Percentiles rank a stretch among this genome's conserved stretches.
These are phyloP conservation scores for Bufo bufo DNA, from an alignment of 2,113 vertebrate species.

Conservation along the genomic window DNA sequence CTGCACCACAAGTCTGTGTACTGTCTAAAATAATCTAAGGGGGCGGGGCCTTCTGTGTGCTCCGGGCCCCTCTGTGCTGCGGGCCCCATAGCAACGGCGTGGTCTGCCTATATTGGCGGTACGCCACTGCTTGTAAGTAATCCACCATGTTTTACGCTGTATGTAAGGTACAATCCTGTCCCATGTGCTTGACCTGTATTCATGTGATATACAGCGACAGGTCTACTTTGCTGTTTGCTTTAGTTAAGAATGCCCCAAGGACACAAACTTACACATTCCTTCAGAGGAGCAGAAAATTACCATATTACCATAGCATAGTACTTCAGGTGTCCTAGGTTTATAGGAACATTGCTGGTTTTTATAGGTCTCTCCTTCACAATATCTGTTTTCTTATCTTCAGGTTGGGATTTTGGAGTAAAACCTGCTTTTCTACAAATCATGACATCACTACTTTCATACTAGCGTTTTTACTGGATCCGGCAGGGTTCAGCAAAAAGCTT, in stretches of 20 bases:
- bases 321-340: neutral
- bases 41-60: too few species aligned
- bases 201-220: neutral
- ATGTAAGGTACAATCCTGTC: neutral
- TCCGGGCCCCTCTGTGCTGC: too few species aligned
- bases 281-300: neutral
- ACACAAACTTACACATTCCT: constrained; percentile 3
- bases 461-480: too few species aligned
- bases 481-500: too few species aligned
- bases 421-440: neutral
- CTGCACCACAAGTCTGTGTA: too few species aligned
- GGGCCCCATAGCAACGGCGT: too few species aligned
- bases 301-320: neutral
- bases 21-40: too few species aligned
- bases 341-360: neutral
- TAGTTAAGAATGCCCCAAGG: neutral
- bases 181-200: neutral
- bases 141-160: neutral
- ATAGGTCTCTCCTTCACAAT: neutral
- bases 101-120: too few species aligned
- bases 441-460: neutral
- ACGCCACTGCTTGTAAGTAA: too few species aligned
- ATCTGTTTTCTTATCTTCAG: neutral
- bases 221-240: constrained; percentile 4
- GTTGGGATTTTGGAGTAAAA: neutral